These are phyloP conservation scores for Caenorhabditis inopinata DNA, from an alignment of 1,140 invertebrate genomes.

Conservation along the genomic window DNA sequence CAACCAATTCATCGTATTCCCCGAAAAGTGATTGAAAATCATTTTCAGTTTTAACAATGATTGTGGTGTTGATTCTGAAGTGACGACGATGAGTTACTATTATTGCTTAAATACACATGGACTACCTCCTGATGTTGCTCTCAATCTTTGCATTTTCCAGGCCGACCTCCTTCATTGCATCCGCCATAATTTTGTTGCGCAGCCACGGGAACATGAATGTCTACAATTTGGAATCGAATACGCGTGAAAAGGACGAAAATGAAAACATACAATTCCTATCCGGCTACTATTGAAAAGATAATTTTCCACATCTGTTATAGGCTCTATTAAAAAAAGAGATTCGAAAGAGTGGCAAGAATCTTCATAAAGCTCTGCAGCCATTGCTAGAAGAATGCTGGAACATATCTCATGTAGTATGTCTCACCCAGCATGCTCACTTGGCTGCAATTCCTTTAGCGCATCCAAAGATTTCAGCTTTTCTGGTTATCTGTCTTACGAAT, in stretches of 20 bases:
- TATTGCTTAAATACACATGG: no score
- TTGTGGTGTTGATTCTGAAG: neutral
- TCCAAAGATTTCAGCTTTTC: neutral
- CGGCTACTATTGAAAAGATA: neutral
- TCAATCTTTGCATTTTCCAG: no score
- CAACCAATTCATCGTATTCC: neutral
- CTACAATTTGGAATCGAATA: neutral
- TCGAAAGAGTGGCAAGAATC: neutral
- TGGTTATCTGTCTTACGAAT: neutral
- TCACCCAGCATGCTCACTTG: neutral
- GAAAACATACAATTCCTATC: neutral
- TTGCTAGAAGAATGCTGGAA: neutral
- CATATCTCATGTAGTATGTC: no score
- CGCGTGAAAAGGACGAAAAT: neutral
- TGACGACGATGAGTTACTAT: no score
- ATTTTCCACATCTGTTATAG: neutral
- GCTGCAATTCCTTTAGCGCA: slow-evolving; percentile 3
- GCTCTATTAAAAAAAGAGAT: neutral
- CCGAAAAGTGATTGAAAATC: neutral
- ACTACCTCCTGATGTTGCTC: no score
- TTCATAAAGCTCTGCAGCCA: neutral
- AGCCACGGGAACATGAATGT: neutral
- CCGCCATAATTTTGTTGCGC: neutral
- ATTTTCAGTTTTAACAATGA: neutral
- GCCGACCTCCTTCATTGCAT: no score